Conservation (phyloP, 2,888 invertebrate genomes). For the Lapara coniferarum region DNA sequence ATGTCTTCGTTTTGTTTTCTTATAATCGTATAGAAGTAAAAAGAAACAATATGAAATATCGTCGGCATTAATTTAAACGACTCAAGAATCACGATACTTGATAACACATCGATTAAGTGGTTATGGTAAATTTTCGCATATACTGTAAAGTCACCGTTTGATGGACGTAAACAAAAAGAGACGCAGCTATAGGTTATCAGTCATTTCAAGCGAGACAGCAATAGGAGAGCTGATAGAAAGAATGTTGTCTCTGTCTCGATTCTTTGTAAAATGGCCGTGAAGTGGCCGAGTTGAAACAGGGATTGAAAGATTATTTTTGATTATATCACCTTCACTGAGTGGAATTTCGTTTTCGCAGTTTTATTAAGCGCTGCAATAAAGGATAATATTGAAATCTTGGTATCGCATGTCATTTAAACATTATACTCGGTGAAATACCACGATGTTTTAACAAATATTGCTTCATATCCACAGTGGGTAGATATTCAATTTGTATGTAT, state of each 20-base stretch:
- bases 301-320: constrained; percentile 31
- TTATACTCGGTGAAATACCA: background rate
- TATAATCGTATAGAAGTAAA: background rate
- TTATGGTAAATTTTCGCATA: constrained; percentile 52
- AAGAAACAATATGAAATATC: background rate
- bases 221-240: constrained; percentile 51
- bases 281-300: constrained; percentile 40
- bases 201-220: constrained; percentile 58
- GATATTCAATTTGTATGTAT: background rate
- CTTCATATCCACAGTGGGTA: background rate
- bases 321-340: constrained; percentile 19
- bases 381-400: constrained; percentile 16
- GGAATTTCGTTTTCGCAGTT: constrained; percentile 16
- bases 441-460: background rate
- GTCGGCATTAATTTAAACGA: background rate
- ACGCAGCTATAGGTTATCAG: constrained; percentile 63
- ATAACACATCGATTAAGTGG: constrained; percentile 7
- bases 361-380: constrained; percentile 13
- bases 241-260: constrained; percentile 55
- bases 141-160: constrained; percentile 68
- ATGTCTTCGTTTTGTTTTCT: constrained; percentile 31
- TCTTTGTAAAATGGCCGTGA: constrained; percentile 32
- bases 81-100: constrained; percentile 12
- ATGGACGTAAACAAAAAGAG: constrained; percentile 76
- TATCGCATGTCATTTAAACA: background rate